These are phyloP conservation scores for Aphidius gifuensis DNA, from an alignment of 1,140 invertebrate genomes.

Conservation along the genomic window DNA sequence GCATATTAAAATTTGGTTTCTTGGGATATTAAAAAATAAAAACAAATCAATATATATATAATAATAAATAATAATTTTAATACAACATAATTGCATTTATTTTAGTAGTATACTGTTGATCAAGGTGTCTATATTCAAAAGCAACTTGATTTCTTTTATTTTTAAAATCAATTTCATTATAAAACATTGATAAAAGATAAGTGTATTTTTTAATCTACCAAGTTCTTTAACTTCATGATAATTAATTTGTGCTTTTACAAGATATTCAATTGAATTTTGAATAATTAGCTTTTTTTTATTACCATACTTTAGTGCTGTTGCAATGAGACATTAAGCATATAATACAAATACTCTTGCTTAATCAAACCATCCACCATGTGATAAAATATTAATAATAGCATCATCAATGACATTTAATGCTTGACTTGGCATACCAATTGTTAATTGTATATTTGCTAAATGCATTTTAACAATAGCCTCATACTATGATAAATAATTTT, in stretches of 20 bases:
- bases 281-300: slow-evolving; percentile 58
- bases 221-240: slow-evolving; percentile 74
- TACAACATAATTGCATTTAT: slow-evolving; percentile 4
- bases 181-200: slow-evolving; percentile 63
- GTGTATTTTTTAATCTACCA: slow-evolving; percentile 69
- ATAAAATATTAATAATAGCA: slow-evolving; percentile 68
- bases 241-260: slow-evolving; percentile 64
- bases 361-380: slow-evolving; percentile 79
- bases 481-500: slow-evolving; percentile 73
- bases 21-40: too few relatives aligned
- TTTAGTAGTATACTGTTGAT: slow-evolving; percentile 63
- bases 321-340: slow-evolving; percentile 68
- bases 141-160: slow-evolving; percentile 70
- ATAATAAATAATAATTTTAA: too few relatives aligned
- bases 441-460: slow-evolving; percentile 70
- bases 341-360: slow-evolving; percentile 65
- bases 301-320: slow-evolving; percentile 51
- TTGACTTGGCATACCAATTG: slow-evolving; percentile 71
- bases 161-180: slow-evolving; percentile 64
- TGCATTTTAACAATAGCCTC: slow-evolving; percentile 73
- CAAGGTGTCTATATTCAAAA: slow-evolving; percentile 63
- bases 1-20: too few relatives aligned
- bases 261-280: slow-evolving; percentile 62
- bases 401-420: slow-evolving; percentile 68
- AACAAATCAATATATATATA: background rate